These are phyloP conservation scores for Oceanites oceanicus DNA, from an alignment of 2,113 vertebrate genomes.

Conservation along the genomic window DNA sequence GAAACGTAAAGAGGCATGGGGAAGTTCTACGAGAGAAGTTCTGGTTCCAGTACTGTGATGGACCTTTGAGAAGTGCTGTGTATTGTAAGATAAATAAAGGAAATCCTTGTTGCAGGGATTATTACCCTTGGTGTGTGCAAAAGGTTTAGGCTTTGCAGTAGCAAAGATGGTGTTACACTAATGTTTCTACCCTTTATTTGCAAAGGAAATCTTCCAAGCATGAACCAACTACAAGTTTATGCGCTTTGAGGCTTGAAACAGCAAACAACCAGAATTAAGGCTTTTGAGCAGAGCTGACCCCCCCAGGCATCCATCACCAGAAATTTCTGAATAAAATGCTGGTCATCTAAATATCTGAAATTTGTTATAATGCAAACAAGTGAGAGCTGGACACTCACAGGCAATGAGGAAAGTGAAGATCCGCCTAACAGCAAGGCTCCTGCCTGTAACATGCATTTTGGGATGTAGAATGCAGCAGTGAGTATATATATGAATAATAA, in stretches of 20 bases:
- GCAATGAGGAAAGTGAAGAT: neutral
- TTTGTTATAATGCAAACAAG: neutral
- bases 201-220: neutral
- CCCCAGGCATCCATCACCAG: neutral
- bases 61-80: neutral
- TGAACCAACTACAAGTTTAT: neutral
- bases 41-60: neutral
- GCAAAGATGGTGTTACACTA: neutral
- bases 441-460: neutral
- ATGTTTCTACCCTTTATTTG: neutral
- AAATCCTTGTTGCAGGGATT: neutral
- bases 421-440: neutral
- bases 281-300: neutral
- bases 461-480: neutral
- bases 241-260: neutral
- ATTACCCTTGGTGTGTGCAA: neutral
- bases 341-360: neutral
- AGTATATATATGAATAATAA: neutral
- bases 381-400: neutral
- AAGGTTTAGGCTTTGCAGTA: neutral
- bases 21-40: neutral
- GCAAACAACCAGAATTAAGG: neutral
- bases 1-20: neutral
- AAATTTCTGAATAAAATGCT: neutral
- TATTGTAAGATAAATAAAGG: neutral